Evolutionary conservation across 2,888 invertebrate species (phyloP).

Genomic region (Cerastis rubricosa): DNA sequence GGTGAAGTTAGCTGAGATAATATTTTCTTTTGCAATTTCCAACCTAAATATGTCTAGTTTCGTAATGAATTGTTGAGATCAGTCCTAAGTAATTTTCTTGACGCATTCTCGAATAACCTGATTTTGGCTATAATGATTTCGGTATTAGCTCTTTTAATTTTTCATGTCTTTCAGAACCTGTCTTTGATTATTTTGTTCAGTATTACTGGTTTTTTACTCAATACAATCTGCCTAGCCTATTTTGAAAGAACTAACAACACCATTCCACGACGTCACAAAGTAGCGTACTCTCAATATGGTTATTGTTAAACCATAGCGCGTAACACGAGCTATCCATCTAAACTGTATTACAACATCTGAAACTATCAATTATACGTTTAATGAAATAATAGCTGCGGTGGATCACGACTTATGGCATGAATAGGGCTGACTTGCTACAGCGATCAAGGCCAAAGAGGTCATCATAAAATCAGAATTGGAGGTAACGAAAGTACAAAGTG

Average conservation of each 20-base stretch:
- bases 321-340: conserved; percentile 87
- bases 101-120: neutral
- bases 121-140: neutral
- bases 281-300: conserved; percentile 24
- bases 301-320: conserved; percentile 71
- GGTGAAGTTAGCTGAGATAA: neutral
- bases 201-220: neutral
- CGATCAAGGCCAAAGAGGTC: conserved; percentile 25
- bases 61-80: neutral
- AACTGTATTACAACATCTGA: conserved; percentile 82
- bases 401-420: conserved; percentile 77
- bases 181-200: neutral
- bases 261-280: conserved; percentile 15
- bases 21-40: neutral
- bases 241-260: neutral
- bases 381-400: conserved; percentile 84
- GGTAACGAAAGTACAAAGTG: neutral
- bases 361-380: conserved; percentile 87
- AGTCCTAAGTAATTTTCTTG: too few species aligned
- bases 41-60: neutral
- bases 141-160: neutral
- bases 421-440: conserved; percentile 43
- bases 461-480: neutral
- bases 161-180: neutral
- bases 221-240: neutral